Base-by-base conservation (phyloP, 2,797 vertebrate genomes). In the Threskiornis aethiopicus region DNA sequence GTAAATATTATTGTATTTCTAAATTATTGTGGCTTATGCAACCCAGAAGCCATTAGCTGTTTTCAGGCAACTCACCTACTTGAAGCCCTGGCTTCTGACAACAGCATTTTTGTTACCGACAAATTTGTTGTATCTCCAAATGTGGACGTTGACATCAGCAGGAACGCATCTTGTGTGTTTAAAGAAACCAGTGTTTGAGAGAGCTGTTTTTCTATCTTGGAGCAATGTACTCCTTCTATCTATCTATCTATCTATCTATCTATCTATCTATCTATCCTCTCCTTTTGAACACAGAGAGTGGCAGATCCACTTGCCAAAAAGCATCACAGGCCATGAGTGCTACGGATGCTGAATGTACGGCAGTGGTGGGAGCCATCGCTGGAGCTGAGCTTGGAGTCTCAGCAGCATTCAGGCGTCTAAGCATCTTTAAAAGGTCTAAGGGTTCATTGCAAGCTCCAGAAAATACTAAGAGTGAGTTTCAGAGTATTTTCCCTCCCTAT, bases 281-380 rank as follows among this genome's bases (percentile, higher is more conserved):
- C 66, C 51, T 54, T 66, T 46, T 54, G 65, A 42, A 26, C 4
- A 13, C 0, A 3, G 58, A 49, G 37, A 20, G 39, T 2, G 2
- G 42, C 65, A 51, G 46, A 65, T 51, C 26, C 1, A 1, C 81
- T 82, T 51, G 21, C 41, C 64, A 44, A n/a, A 19, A 55, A 21
- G 28, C 10, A 0, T 42, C 41, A 1, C 25, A 11, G 37, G 14
- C 58, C 57, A 4, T 1, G 6, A 37, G 54, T 2, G 5, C 59
- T 5, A 0, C 0, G 1, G 67, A 5, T 59, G 35, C 7, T 15
- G 24, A 24, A 2, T 0, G 0, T 5, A 6, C 6, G 7, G 22
- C 3, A 3, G 24, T 4, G 19, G 11, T 11, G 16, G 33, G 35
- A 76, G 51, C 59, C 0, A 1, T 17, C 0, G 3, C 55, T 61